A percentile compares a stretch with the other conserved stretches of the same genome.
Conservation (phyloP, 1,140 invertebrate genomes). For the Aethina tumida region DNA sequence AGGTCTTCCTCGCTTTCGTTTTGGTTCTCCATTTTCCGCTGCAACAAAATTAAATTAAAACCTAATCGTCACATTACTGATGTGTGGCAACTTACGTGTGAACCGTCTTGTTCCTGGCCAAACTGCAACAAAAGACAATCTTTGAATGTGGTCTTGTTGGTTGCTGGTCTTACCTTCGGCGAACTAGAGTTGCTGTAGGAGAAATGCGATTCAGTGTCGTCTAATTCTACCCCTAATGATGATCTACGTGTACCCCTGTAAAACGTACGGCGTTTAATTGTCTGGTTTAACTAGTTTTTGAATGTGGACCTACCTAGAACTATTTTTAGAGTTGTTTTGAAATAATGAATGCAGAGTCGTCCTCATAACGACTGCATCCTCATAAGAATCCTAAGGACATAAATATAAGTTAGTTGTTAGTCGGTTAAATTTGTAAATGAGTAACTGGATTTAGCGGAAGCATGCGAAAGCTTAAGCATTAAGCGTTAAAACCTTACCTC, state of each 20-base stretch:
- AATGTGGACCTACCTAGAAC: slow-evolving; percentile 14
- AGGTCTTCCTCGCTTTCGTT: slow-evolving; percentile 39
- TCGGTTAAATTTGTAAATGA: too few relatives aligned
- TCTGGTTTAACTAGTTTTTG: too few relatives aligned
- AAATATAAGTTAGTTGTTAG: slow-evolving; percentile 3
- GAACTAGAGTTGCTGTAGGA: slow-evolving; percentile 66
- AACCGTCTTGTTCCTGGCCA: slow-evolving; percentile 12
- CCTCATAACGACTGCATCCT: slow-evolving; percentile 23
- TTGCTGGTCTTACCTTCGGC: slow-evolving; percentile 43
- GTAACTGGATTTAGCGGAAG: too few relatives aligned
- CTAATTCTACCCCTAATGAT: slow-evolving; percentile 45
- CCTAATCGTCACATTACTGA: neutral
- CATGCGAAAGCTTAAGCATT: too few relatives aligned
- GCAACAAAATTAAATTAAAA: slow-evolving; percentile 3
- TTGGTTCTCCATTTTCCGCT: slow-evolving; percentile 38
- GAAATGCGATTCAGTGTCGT: slow-evolving; percentile 61
- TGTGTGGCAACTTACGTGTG: neutral
- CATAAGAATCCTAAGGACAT: slow-evolving; percentile 26
- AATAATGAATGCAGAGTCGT: slow-evolving; percentile 26
- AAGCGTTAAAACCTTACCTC: slow-evolving; percentile 16
- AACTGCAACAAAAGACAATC: neutral
- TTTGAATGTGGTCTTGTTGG: neutral
- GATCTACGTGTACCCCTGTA: slow-evolving; percentile 39
- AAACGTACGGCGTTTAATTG: too few relatives aligned
- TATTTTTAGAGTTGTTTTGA: slow-evolving; percentile 22